These are phyloP conservation scores for Eristalis pertinax DNA, from an alignment of 2,888 invertebrate species.

Conservation along the genomic window DNA sequence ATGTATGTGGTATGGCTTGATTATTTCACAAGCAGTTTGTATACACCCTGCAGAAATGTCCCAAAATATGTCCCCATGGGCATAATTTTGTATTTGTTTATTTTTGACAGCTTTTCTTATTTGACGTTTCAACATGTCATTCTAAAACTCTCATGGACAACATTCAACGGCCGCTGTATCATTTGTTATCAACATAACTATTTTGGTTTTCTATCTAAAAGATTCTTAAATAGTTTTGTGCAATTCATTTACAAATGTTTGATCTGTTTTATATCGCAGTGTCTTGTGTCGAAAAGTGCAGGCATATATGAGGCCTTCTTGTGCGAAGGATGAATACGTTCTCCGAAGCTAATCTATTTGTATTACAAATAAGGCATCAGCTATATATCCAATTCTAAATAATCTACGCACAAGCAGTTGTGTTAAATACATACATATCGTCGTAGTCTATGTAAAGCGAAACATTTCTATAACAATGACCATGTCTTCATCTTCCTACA, in stretches of 20 bases:
- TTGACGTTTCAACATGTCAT: constrained; percentile 40
- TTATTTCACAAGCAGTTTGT: neutral
- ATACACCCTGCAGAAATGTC: too few species aligned
- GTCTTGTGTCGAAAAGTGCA: neutral
- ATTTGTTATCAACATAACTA: constrained; percentile 11
- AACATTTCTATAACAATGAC: neutral
- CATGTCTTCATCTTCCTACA: constrained; percentile 73
- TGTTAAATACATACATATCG: neutral
- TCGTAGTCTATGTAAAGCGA: neutral
- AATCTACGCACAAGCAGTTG: neutral
- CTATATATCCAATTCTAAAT: neutral
- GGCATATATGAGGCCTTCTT: too few species aligned
- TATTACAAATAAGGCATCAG: too few species aligned
- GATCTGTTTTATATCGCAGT: neutral
- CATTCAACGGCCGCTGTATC: constrained; percentile 19
- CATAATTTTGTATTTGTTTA: neutral
- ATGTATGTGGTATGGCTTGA: too few species aligned
- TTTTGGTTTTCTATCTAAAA: neutral
- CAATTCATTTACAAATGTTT: neutral
- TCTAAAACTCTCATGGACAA: constrained; percentile 21
- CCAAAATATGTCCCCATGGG: neutral
- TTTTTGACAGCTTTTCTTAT: constrained; percentile 1
- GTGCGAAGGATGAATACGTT: too few species aligned
- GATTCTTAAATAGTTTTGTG: neutral
- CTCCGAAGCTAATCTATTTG: too few species aligned